These are phyloP conservation scores for Homalodisca vitripennis DNA, from an alignment of 1,140 invertebrate species.

Conservation along the genomic window DNA sequence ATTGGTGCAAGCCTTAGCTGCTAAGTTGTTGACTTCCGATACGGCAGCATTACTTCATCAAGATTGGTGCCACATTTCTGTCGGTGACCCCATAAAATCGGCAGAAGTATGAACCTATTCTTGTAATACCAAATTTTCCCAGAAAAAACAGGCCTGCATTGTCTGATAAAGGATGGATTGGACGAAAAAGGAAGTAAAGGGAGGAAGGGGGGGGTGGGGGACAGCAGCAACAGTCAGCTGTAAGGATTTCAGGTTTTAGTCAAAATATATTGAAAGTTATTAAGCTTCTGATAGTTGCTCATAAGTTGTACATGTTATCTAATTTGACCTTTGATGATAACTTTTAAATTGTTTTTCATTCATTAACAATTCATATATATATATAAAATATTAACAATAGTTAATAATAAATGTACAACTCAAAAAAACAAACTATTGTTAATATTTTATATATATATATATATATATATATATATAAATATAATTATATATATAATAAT, in stretches of 20 bases:
- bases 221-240: slow-evolving; percentile 9
- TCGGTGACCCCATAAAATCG: slow-evolving; percentile 50
- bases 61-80: slow-evolving; percentile 58
- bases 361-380: background rate
- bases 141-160: slow-evolving; percentile 42
- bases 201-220: slow-evolving; percentile 43
- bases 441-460: too few relatives aligned
- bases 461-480: too few relatives aligned
- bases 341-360: background rate
- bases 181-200: too few relatives aligned
- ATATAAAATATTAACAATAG: slow-evolving; percentile 6
- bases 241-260: slow-evolving; percentile 23
- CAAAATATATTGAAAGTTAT: background rate
- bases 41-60: slow-evolving; percentile 58
- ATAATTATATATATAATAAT: too few relatives aligned
- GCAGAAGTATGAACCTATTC: slow-evolving; percentile 61
- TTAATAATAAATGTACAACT: too few relatives aligned
- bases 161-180: slow-evolving; percentile 28
- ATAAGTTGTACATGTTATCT: background rate
- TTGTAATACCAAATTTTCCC: slow-evolving; percentile 68
- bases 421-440: too few relatives aligned
- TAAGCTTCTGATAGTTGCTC: background rate
- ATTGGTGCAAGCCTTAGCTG: slow-evolving; percentile 54
- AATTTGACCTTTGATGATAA: background rate
- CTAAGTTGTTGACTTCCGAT: slow-evolving; percentile 59